Base-by-base conservation (phyloP, 2,113 vertebrate species). In the Myocastor coypus region DNA sequence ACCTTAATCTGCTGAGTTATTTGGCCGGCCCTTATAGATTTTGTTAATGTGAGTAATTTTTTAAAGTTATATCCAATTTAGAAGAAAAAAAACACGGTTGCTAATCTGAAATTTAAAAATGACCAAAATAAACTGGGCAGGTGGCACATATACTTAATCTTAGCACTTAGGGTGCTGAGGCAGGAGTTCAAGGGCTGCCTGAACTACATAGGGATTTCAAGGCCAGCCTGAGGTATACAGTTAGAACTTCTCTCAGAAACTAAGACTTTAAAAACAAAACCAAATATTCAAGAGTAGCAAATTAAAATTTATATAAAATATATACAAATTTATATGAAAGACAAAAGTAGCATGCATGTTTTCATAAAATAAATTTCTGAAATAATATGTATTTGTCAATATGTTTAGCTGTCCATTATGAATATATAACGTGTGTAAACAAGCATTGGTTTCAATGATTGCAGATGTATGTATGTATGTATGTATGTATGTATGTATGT, bases 381-480 rank as follows among this genome's bases (percentile, higher is more conserved):
- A 89, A 75, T 87, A 28, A 19, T 69, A 16, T 19, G 59, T 78
- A n/a, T 63, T 59, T 87, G 42, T 77, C 63, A 52, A 16, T 71
- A 83, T 84, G 4, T 81, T 96, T 83, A 37, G 59, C 73, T 81
- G 87, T 14, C 0, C 77, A 69, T 83, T 75, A 73, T 68, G 3
- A 93, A 59, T 68, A 32, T 50, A 71, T 14, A 85, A 87, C 90
- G 68, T 80, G 88, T 57, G 3, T 40, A 83, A 87, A 1, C 34
- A 46, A 95, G 32, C 11, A 32, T 85, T 93, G n/a, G 87, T 87
- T 94, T 92, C 7, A 92, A 46, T 85, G 13, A 91, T 37, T 78
- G 22, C 59, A 93, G 55, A 19, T 57, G n/a, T n/a, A n/a, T n/a
- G n/a, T n/a, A n/a, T n/a, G n/a, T n/a, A n/a, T n/a, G n/a, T n/a